Percentiles rank a stretch among this genome's conserved stretches.
These are phyloP conservation scores for Mythimna lalbum DNA, from an alignment of 2,888 invertebrate species.

Conservation along the genomic window DNA sequence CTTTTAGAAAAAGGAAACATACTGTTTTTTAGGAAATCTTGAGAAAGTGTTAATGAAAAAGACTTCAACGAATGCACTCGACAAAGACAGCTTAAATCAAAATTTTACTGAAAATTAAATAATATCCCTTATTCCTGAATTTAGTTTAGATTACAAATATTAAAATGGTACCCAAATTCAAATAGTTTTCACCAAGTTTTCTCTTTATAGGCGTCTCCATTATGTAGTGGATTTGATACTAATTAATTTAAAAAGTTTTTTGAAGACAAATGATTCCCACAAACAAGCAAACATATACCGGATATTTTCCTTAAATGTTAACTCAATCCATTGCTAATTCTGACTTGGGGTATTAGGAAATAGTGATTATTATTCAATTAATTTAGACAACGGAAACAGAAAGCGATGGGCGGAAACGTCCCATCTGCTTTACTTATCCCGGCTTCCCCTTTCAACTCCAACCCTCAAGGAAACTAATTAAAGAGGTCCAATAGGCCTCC, in stretches of 20 bases:
- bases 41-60: constrained; percentile 18
- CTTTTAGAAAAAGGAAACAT: too few species aligned
- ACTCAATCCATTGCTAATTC: not conserved
- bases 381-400: constrained; percentile 33
- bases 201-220: too few species aligned
- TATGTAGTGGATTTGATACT: too few species aligned
- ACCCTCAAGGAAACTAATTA: constrained; percentile 48
- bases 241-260: not conserved
- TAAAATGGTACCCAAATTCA: too few species aligned
- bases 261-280: not conserved
- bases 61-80: constrained; percentile 23
- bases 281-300: not conserved
- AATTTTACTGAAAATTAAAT: too few species aligned
- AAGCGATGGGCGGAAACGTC: constrained; percentile 26
- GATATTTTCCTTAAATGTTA: not conserved
- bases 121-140: too few species aligned
- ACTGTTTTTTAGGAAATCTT: not conserved
- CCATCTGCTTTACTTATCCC: constrained; percentile 48
- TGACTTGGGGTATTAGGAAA: not conserved
- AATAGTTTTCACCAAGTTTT: too few species aligned
- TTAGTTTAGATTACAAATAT: too few species aligned
- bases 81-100: not conserved
- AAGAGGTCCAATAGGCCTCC: constrained; percentile 18
- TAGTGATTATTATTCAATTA: constrained; percentile 37
- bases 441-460: constrained; percentile 32